A percentile compares a stretch with the other conserved stretches of the same genome.
Conservation (phyloP, 2,888 invertebrate genomes). For the Dendrolimus pini region DNA sequence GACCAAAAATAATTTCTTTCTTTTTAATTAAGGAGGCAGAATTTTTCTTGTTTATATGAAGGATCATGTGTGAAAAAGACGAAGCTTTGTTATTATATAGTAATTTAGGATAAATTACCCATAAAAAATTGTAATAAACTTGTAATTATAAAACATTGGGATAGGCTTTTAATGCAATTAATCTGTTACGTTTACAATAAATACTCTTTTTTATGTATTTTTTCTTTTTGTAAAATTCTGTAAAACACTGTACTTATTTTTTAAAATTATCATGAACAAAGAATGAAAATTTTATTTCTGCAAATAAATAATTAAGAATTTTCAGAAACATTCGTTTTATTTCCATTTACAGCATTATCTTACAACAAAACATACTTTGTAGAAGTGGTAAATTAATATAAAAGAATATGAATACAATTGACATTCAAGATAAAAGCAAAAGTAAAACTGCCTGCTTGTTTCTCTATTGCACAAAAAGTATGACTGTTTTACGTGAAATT, state of each 20-base stretch:
- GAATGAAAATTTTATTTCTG: slow-evolving; percentile 60
- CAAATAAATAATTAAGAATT: slow-evolving; percentile 71
- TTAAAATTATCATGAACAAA: slow-evolving; percentile 38
- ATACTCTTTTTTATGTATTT: slow-evolving; percentile 35
- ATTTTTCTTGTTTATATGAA: no score
- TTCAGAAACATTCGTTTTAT: slow-evolving; percentile 45
- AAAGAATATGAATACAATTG: no score
- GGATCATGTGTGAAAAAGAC: slow-evolving; percentile 4
- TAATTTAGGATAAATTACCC: slow-evolving; percentile 36
- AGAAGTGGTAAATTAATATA: no score
- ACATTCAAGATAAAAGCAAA: no score
- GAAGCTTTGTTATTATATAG: slow-evolving; percentile 50
- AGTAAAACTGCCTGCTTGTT: no score
- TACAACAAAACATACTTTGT: no score
- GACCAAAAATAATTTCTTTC: no score
- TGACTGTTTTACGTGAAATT: no score
- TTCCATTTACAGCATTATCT: slow-evolving; percentile 12
- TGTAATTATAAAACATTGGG: slow-evolving; percentile 59
- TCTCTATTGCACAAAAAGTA: no score
- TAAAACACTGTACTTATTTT: not conserved
- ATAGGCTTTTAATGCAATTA: slow-evolving; percentile 61
- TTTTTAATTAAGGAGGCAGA: no score
- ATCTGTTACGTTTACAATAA: slow-evolving; percentile 50
- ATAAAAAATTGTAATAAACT: slow-evolving; percentile 65
- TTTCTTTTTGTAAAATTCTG: slow-evolving; percentile 36